A percentile compares a stretch with the other conserved stretches of the same genome.
These are phyloP conservation scores for Lumbricus terrestris DNA, from an alignment of 2,888 invertebrate genomes.

Conservation along the genomic window DNA sequence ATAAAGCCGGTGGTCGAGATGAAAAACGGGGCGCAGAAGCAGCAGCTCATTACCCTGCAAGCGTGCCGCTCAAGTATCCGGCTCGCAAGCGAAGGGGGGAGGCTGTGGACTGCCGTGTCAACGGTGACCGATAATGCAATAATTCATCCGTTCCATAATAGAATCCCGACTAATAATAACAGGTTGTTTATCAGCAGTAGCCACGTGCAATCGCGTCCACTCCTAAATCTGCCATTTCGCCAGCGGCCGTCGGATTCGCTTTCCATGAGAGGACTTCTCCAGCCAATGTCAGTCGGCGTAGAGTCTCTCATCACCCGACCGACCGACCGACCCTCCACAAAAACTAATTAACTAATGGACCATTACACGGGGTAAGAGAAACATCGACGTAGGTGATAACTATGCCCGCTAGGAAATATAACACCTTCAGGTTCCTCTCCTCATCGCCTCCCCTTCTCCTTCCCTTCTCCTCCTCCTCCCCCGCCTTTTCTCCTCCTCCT, in stretches of 20 bases:
- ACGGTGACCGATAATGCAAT: neutral
- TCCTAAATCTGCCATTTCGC: constrained; percentile 3
- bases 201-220: neutral
- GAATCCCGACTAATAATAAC: neutral
- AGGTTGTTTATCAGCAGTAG: neutral
- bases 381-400: constrained; percentile 3
- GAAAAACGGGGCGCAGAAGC: neutral
- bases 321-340: neutral
- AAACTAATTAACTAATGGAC: constrained; percentile 6
- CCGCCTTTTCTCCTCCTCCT: neutral
- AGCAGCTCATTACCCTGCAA: neutral
- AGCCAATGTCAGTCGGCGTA: neutral
- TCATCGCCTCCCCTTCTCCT: neutral
- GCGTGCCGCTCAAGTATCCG: neutral
- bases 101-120: neutral
- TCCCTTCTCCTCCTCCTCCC: too few species aligned
- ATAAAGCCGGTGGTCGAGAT: neutral
- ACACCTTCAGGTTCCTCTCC: constrained; percentile 6
- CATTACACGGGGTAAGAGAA: neutral
- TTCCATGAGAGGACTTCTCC: neutral
- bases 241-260: neutral
- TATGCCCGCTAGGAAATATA: constrained; percentile 3
- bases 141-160: neutral
- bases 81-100: neutral
- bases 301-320: neutral